Evolutionary conservation across 30 jellyfish, hydroid and myxozoan species (phyloP), one percentile per base, ranked within the genome.

Genomic region (Aurelia sp.): DNA sequence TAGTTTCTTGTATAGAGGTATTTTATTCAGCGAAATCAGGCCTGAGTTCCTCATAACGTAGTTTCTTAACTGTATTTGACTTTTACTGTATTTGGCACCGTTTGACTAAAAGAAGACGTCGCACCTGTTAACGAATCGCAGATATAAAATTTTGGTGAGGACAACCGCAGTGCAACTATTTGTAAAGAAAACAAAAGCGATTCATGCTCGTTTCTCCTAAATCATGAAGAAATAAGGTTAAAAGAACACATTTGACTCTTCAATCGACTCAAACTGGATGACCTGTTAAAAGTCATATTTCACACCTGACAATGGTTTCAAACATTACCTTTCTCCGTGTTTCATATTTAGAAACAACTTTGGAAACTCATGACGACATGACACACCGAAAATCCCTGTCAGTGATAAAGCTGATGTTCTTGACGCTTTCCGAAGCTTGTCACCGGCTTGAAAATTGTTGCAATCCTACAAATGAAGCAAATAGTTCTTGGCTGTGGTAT

Each of bases 361-460:
- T 10, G 81, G 81, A 44, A 69, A 69, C 65, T 69, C 81, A 69
- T 69, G 81, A 6, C 47, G 38, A 57, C 81, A 69, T 44, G 81
- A 69, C 19, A 57, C 81, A 31, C 81, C 81, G 52, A 69, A 69
- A 69, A 69, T 40, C 30, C 81, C 81, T 1, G 81, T 69, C 38
- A 30, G 16, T 24, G 38, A 52, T 31, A 69, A 44, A n/a, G 38
- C 47, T 69, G 81, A 21, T 33, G 81, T 31, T 31, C 61, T 48
- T 8, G 30, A 24, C 20, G 38, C 47, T 31, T 52, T 22, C 17
- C 81, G 47, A 10, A 69, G 38, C 38, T 69, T 52, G 47, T 69
- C 81, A 10, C 81, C 81, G 24, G 81, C 81, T 44, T 69, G 38
- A 57, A 69, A 69, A n/a, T 24, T 10, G 63, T 48, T 69, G 64